Percentiles rank a stretch among this genome's conserved stretches.
Conservation (phyloP, 2,797 vertebrate genomes). For the Amphiprion clarkii region DNA sequence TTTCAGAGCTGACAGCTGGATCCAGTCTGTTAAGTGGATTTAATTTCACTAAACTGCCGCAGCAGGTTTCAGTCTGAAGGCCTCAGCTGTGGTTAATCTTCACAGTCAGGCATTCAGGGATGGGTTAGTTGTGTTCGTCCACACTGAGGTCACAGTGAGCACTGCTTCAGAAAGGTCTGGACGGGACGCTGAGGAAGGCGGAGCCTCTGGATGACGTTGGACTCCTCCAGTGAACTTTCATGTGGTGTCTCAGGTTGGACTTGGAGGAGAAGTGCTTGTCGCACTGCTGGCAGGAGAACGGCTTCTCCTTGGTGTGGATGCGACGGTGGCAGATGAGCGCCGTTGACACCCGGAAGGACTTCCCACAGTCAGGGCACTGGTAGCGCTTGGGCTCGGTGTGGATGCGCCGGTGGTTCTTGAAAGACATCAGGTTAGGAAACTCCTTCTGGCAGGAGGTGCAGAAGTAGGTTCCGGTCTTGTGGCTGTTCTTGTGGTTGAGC, state of each 20-base stretch:
- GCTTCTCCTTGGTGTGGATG: constrained; percentile 91
- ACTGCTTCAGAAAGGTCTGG: constrained; percentile 60
- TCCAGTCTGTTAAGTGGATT: too few relatives aligned
- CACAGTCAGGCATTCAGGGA: not conserved
- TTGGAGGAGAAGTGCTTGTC: constrained; percentile 86
- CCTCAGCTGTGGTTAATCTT: not conserved
- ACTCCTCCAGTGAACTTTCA: constrained; percentile 87
- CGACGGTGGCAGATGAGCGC: constrained; percentile 91
- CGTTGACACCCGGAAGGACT: constrained; percentile 86
- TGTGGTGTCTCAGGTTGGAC: constrained; percentile 88
- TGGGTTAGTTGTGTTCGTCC: not conserved
- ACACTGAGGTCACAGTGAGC: too few relatives aligned
- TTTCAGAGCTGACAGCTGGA: too few relatives aligned
- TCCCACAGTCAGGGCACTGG: constrained; percentile 88
- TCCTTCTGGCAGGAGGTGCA: constrained; percentile 88
- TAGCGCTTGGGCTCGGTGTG: constrained; percentile 91
- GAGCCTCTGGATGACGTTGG: constrained; percentile 71
- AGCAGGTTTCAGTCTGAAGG: too few relatives aligned
- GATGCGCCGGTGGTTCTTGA: constrained; percentile 91
- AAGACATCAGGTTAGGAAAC: constrained; percentile 89
- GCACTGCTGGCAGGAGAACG: constrained; percentile 86
- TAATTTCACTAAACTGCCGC: too few relatives aligned
- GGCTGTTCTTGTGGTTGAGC: constrained; percentile 94
- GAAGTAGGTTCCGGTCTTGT: constrained; percentile 91
- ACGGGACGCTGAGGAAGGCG: constrained; percentile 66